Base-by-base conservation (phyloP, 2,888 invertebrate species). In the Archaeoteleia sp. region DNA sequence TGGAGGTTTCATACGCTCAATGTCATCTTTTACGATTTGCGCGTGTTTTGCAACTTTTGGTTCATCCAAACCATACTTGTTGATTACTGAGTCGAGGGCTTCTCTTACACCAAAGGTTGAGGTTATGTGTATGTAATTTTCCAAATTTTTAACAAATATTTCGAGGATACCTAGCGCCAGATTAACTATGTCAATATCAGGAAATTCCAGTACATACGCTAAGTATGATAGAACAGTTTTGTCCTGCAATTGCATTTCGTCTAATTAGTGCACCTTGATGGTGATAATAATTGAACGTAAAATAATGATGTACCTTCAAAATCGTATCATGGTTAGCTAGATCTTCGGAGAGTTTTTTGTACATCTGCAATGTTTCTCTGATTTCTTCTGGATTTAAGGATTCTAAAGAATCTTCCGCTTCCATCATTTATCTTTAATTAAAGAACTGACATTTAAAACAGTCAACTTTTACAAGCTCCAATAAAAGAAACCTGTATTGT, bases 1-100 rank as follows among this genome's bases (percentile, higher is more conserved):
- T 4, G 83, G 85, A 12, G 85, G 85, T 69, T 85, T 85, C 82
- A 85, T 85, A 15, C 84, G 77, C 51, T 85, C 85, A 61, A 85
- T 84, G 25, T 82, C 79, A 58, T 85, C 78, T 32, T 81, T 83
- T n/a, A 85, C 73, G 37, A 72, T 63, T 35, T 83, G 81, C 0
- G 85, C 85, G 42, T 78, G 77, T 57, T 77, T 79, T 0, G 78
- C 82, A 34, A 84, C 67, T 55, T 83, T 78, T 23, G 81, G 78
- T 42, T 83, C 78, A 2, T 78, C 79, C 46, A 79, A 35, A 14
- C 60, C 71, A 63, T 84, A 82, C 29, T 83, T 85, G 61, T 84
- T 78, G 39, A 82, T 76, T 46, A 81, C 75, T 0, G 81, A 78
- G 30, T 85, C 85, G 1, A 85, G 74, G 0, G 85, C 82, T 63